Conservation (phyloP, 2,888 invertebrate genomes). For the Choreutis nemorana region DNA sequence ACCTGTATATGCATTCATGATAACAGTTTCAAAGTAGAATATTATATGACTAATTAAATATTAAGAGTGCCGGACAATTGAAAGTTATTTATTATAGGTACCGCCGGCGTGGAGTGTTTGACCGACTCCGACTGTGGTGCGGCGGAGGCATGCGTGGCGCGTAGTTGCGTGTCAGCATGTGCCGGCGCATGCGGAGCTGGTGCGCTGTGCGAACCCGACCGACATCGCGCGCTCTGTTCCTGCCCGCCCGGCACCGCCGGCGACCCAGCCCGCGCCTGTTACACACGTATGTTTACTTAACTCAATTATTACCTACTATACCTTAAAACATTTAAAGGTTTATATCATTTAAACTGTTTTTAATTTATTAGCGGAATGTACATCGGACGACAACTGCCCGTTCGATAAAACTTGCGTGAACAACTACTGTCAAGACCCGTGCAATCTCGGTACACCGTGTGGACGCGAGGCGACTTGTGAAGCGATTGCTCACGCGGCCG, state of each 20-base stretch:
- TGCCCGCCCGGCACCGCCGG: slow-evolving; percentile 89
- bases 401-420: slow-evolving; percentile 83
- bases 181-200: slow-evolving; percentile 82
- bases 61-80: not conserved
- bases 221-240: slow-evolving; percentile 83
- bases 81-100: slow-evolving; percentile 21
- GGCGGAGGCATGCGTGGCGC: slow-evolving; percentile 81
- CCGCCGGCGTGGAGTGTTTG: slow-evolving; percentile 70
- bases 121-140: slow-evolving; percentile 78
- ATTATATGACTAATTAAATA: not conserved
- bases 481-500: slow-evolving; percentile 77
- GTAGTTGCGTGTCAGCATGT: slow-evolving; percentile 84
- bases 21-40: not conserved
- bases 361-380: slow-evolving; percentile 77
- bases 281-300: slow-evolving; percentile 74
- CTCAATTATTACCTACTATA: not conserved
- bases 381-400: slow-evolving; percentile 80
- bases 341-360: not conserved
- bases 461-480: slow-evolving; percentile 82
- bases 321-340: not conserved
- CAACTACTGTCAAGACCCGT: slow-evolving; percentile 83
- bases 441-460: slow-evolving; percentile 73
- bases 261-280: slow-evolving; percentile 85
- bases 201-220: slow-evolving; percentile 79
- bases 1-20: not conserved